Evolutionary conservation across 2,113 vertebrate genomes (phyloP).

Genomic region (Coracopsis vasa): DNA sequence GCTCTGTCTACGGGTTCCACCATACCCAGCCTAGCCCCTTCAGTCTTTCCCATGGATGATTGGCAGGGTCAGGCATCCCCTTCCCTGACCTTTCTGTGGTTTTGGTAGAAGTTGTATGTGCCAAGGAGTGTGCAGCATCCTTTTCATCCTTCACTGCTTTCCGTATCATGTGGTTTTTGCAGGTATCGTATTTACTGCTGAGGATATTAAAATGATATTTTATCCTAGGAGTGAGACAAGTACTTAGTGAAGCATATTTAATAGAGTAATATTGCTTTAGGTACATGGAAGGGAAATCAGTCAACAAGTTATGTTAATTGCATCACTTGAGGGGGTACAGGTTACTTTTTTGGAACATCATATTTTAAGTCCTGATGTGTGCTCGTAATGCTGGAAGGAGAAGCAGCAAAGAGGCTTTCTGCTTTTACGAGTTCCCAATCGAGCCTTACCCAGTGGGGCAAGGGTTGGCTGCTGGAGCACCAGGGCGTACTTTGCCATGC

Average conservation of each 20-base stretch:
- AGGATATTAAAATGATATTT: neutral
- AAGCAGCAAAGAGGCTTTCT: neutral
- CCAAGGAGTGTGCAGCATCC: accelerated
- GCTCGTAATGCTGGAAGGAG: too few relatives aligned
- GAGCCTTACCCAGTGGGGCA: neutral
- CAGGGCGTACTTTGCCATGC: accelerated
- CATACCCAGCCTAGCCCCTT: accelerated
- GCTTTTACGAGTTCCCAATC: accelerated
- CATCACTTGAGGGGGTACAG: neutral
- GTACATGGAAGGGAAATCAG: neutral
- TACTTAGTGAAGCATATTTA: neutral
- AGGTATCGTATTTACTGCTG: neutral
- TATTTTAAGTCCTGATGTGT: neutral
- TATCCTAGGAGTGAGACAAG: neutral
- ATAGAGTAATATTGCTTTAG: neutral
- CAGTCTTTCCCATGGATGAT: neutral
- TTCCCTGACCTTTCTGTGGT: neutral
- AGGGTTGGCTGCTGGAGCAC: neutral
- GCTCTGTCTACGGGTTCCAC: neutral
- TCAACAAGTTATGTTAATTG: neutral
- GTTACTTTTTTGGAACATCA: neutral
- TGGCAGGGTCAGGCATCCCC: neutral
- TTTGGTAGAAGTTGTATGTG: accelerated
- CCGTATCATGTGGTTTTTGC: accelerated
- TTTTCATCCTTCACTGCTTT: neutral